phyloP scores from a whole-genome alignment of 2,113 vertebrate species.

The Podiceps cristatus region DNA sequence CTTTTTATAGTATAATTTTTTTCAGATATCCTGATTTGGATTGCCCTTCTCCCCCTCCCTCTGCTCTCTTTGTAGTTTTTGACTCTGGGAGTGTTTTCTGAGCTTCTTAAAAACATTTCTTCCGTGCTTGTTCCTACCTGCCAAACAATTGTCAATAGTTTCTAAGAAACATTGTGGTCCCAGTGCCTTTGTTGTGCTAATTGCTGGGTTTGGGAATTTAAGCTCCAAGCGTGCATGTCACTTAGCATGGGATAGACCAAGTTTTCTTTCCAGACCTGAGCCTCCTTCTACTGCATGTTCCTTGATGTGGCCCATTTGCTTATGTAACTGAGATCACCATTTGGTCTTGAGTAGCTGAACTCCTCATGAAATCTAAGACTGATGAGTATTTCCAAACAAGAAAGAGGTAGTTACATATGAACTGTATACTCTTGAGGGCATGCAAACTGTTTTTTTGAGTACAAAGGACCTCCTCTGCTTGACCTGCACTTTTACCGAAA shows the following conservation, averaged over 20 bases:
- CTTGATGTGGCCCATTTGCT: neutral
- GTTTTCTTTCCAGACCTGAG: neutral
- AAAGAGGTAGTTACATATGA: neutral
- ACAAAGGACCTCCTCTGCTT: neutral
- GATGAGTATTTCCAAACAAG: neutral
- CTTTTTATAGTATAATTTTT: neutral
- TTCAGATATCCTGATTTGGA: neutral
- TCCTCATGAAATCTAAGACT: neutral
- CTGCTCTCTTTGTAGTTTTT: neutral
- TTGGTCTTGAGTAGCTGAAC: neutral
- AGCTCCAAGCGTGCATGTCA: neutral
- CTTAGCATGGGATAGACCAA: neutral
- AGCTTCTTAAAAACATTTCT: neutral
- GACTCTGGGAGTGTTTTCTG: neutral
- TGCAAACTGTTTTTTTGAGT: neutral
- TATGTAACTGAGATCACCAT: neutral
- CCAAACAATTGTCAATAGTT: neutral
- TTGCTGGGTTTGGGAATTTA: neutral
- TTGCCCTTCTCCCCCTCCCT: neutral
- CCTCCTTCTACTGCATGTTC: neutral
- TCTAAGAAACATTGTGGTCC: neutral
- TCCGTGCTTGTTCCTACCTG: neutral
- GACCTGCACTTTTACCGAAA: neutral
- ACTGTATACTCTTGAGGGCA: neutral
- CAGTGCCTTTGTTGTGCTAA: neutral